Conservation (phyloP, 2,797 vertebrate genomes). For the Thripadectes ignobilis region DNA sequence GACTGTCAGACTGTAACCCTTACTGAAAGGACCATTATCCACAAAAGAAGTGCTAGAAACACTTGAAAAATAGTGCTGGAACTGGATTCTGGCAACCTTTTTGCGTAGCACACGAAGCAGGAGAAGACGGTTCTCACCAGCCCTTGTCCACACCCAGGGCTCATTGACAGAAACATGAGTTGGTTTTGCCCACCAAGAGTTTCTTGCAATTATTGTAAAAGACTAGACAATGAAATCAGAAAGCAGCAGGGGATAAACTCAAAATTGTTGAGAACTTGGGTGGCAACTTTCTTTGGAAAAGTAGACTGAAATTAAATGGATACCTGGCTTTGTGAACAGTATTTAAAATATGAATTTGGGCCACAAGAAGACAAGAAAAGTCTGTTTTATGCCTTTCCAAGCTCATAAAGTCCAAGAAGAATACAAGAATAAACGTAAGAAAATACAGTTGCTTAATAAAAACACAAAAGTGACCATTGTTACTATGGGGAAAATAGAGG, state of each 20-base stretch:
- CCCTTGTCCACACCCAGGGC: not conserved
- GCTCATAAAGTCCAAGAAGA: not conserved
- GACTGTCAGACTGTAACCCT: not conserved
- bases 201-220: not conserved
- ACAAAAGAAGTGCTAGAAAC: not conserved
- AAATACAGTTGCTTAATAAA: not conserved
- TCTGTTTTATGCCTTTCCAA: not conserved
- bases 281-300: not conserved
- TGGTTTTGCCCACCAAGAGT: not conserved
- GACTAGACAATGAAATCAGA: not conserved
- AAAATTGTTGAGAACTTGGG: not conserved
- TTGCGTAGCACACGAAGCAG: not conserved
- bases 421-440: not conserved
- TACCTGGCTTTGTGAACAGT: not conserved
- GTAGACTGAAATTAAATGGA: not conserved
- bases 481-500: not conserved
- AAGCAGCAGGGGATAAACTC: not conserved
- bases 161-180: rapidly evolving
- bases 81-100: not conserved
- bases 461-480: not conserved
- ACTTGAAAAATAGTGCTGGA: not conserved
- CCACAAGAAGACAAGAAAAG: not conserved
- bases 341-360: not conserved
- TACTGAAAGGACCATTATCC: not conserved
- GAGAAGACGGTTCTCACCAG: not conserved